A percentile compares a stretch with the other conserved stretches of the same genome.
Conservation (phyloP, 2,797 vertebrate species). For the Ceryle rudis region DNA sequence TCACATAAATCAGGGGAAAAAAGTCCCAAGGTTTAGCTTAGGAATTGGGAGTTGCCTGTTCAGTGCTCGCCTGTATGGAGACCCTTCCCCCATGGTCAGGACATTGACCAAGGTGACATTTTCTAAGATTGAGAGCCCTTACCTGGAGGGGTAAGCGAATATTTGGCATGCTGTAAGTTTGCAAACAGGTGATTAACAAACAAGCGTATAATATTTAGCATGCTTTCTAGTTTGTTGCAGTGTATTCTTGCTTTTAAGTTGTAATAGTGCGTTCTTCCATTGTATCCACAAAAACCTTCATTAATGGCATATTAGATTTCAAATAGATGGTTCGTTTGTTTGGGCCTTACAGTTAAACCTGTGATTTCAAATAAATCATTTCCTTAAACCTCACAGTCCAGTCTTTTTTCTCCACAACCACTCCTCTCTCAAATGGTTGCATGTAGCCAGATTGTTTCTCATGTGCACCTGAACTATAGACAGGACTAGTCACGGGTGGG, state of each 20-base stretch:
- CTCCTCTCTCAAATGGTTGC: not conserved
- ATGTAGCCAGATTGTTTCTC: not conserved
- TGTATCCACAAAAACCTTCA: not conserved
- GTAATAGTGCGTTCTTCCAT: not conserved
- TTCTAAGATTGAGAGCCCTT: not conserved
- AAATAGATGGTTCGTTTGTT: too few species aligned
- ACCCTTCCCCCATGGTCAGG: not conserved
- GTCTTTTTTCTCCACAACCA: too few species aligned
- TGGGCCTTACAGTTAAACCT: too few species aligned
- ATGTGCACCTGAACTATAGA: not conserved
- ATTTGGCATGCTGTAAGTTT: not conserved
- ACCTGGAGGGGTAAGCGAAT: not conserved
- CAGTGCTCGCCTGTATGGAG: not conserved
- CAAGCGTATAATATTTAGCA: not conserved
- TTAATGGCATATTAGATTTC: not conserved
- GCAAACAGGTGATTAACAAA: not conserved
- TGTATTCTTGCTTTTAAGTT: not conserved
- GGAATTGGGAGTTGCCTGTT: not conserved
- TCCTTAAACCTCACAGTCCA: too few species aligned
- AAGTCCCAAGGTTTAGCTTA: not conserved
- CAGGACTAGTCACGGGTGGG: not conserved
- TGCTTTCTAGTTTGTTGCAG: not conserved
- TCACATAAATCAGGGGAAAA: not conserved
- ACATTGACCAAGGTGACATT: not conserved
- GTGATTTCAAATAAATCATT: too few species aligned